A percentile compares a stretch with the other conserved stretches of the same genome.
Evolutionary conservation across 1,140 invertebrate genomes (phyloP).

Genomic region (Pseudomyrmex pallidus): DNA sequence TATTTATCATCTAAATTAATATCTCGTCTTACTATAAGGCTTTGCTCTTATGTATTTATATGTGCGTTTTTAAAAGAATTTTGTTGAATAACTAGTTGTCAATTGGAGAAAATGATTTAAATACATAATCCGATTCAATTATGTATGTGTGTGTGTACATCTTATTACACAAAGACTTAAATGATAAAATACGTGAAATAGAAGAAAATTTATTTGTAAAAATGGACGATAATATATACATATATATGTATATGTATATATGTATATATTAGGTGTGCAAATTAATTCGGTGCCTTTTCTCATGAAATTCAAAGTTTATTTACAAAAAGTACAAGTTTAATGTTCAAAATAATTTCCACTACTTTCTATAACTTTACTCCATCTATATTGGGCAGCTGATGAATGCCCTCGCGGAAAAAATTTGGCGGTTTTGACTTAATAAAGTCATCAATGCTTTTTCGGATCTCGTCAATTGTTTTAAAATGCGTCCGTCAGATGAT

Average conservation of each 20-base stretch:
- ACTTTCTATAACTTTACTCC: background rate
- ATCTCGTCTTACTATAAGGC: background rate
- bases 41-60: too few species aligned
- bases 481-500: background rate
- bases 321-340: background rate
- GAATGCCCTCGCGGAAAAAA: background rate
- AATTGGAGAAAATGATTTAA: slow-evolving; percentile 6
- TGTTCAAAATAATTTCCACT: background rate
- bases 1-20: background rate
- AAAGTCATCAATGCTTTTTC: background rate
- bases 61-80: slow-evolving; percentile 14
- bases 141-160: background rate
- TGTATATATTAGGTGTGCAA: background rate
- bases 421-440: background rate
- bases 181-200: slow-evolving; percentile 5
- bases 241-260: too few species aligned
- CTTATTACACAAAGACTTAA: background rate
- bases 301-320: background rate
- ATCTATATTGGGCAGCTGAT: background rate
- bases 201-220: too few species aligned
- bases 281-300: background rate
- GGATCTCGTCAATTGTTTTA: background rate
- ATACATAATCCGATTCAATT: background rate
- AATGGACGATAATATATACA: too few species aligned
- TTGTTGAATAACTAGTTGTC: background rate